Evolutionary conservation across 2,113 vertebrate species (phyloP), one percentile per base, ranked within the genome.

Genomic region (Anseranas semipalmata): DNA sequence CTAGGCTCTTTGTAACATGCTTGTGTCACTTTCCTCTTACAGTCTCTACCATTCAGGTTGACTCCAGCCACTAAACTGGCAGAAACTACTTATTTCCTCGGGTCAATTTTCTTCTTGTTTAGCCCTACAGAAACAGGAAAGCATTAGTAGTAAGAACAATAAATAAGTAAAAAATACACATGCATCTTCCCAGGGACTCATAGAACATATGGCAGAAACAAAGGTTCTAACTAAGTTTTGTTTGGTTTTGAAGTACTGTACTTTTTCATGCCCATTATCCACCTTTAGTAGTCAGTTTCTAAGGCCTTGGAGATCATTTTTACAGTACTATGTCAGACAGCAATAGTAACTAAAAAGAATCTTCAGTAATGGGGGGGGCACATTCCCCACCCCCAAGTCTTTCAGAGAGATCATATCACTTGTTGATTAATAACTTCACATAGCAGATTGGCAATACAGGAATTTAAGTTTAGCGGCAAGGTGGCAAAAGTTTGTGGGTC

Each of bases 371-470:
- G 30, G 13, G 2, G 5, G 13, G 1, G 10, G 6, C 10, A 50
- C 2, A 7, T 7, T 33, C 7, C 1, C 2, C 7, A 12, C 1
- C 2, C 10, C 13, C 1, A 2, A 2, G 15, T 3, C 39, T 62
- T 60, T 39, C 24, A 63, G 8, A 81, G 24, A 74, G 5, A 8
- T 86, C 15, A 1, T 19, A 77, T 19, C 10, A 66, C 30, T 84
- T 86, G 35, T 73, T 28, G 48, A 52, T 39, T 67, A 71, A 39
- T 7, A 84, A 46, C 33, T 76, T 55, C 10, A 85, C 4, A 30
- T 0, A 58, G 20, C 6, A 67, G 55, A 46, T 2, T 50, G 15
- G 76, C 28, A 73, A 66, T 33, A 76, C 0, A 30, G 6, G 27
- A 28, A 88, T 74, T 83, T 66, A 73, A 24, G 20, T 77, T 60